These are phyloP conservation scores for Macrosteles quadrilineatus DNA, from an alignment of 1,140 invertebrate species.

Conservation along the genomic window DNA sequence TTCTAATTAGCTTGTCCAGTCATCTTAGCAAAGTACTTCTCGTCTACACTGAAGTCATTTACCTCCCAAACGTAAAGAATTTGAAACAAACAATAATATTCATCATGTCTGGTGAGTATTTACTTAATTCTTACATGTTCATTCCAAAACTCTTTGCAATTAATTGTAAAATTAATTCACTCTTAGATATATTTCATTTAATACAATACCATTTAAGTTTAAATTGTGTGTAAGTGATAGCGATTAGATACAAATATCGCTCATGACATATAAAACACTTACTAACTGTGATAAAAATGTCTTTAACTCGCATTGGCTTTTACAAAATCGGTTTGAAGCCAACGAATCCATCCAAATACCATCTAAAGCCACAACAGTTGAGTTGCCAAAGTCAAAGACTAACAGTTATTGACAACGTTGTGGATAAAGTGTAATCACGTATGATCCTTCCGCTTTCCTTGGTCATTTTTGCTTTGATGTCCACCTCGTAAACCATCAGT, in stretches of 20 bases:
- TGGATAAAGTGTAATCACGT: not conserved
- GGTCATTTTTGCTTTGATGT: not conserved
- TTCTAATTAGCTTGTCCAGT: slow-evolving; percentile 58
- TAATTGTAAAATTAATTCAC: too few relatives aligned
- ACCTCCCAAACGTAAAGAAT: slow-evolving; percentile 53
- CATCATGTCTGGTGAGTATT: slow-evolving; percentile 55
- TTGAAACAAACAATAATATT: slow-evolving; percentile 59
- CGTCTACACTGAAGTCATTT: slow-evolving; percentile 58
- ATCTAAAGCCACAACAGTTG: too few relatives aligned
- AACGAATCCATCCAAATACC: too few relatives aligned
- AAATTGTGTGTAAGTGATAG: too few relatives aligned
- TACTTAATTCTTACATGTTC: not conserved
- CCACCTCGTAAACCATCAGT: not conserved
- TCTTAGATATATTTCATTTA: too few relatives aligned
- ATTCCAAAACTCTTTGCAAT: too few relatives aligned
- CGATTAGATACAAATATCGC: too few relatives aligned
- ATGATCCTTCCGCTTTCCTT: not conserved
- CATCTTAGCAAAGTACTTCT: slow-evolving; percentile 60
- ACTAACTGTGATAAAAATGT: too few relatives aligned
- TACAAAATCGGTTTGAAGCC: too few relatives aligned
- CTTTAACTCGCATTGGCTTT: too few relatives aligned
- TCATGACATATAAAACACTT: too few relatives aligned
- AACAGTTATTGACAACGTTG: not conserved
- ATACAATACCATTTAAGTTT: too few relatives aligned
- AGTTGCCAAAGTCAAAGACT: not conserved